Evolutionary conservation across 2,113 vertebrate genomes (phyloP).

Genomic region (Pelecanoides urinatrix): DNA sequence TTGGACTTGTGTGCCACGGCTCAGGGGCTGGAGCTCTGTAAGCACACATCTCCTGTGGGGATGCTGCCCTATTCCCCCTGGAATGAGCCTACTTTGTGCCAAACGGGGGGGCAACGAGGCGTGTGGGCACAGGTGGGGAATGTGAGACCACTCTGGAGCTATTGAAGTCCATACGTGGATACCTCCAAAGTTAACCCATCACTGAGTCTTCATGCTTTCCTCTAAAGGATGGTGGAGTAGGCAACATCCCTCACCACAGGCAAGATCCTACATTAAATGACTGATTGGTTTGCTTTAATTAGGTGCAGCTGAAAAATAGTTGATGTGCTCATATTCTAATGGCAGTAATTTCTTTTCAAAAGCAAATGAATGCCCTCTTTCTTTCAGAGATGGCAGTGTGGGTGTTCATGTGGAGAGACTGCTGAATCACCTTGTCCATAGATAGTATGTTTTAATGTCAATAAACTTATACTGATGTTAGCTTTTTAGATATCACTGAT

Average conservation of each 20-base stretch:
- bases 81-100: neutral
- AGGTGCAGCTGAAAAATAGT: neutral
- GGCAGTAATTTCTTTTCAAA: neutral
- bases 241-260: neutral
- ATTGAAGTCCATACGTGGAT: neutral
- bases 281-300: neutral
- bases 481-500: neutral
- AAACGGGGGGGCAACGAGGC: fast-evolving
- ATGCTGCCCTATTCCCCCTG: neutral
- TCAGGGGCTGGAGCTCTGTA: neutral
- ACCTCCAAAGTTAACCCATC: neutral
- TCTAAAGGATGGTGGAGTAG: neutral
- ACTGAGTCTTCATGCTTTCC: neutral
- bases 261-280: neutral
- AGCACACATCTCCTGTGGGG: neutral
- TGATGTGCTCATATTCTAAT: neutral
- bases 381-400: neutral
- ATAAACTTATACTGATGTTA: neutral
- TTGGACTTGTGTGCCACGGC: fast-evolving
- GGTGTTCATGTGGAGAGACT: neutral
- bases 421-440: neutral
- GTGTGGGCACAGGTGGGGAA: fast-evolving
- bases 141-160: neutral
- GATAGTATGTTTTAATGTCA: neutral
- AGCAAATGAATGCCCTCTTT: neutral